Evolutionary conservation across 2,797 vertebrate genomes (phyloP).

Genomic region (Smutsia temminckii): DNA sequence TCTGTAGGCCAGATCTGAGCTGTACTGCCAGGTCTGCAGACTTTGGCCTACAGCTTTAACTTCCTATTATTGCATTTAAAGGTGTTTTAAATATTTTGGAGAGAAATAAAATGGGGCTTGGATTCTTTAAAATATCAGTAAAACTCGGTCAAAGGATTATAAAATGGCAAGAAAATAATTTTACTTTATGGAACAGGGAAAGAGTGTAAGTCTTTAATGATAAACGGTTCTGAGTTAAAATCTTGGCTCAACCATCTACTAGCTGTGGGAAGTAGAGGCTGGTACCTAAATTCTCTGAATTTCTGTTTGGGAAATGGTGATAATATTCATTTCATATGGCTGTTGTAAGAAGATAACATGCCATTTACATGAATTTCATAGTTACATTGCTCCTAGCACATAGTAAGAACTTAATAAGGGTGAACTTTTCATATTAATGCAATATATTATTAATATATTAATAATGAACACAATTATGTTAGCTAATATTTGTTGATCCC

Average conservation of each 20-base stretch:
- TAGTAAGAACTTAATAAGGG: not conserved
- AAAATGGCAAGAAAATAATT: conserved; percentile 23
- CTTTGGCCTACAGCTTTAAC: not conserved
- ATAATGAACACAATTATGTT: not conserved
- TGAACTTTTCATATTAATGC: not conserved
- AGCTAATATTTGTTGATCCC: not conserved
- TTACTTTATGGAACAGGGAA: not conserved
- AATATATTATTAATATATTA: not conserved
- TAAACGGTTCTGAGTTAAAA: not conserved
- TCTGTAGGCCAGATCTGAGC: not conserved
- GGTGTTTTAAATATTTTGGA: not conserved
- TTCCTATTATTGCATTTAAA: conserved; percentile 45
- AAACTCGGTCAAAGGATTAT: not conserved
- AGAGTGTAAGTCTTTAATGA: not conserved
- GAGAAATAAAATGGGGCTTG: not conserved
- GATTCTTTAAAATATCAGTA: not conserved
- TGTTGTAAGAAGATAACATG: not conserved
- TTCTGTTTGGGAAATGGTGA: not conserved
- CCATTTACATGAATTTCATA: not conserved
- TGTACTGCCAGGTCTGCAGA: not conserved
- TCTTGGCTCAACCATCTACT: not conserved
- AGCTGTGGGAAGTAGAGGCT: not conserved
- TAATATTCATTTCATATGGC: not conserved
- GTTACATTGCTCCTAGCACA: not conserved
- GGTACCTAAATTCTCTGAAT: not conserved